Base-by-base conservation (phyloP, 2,113 vertebrate species). In the Dasypus novemcinctus region DNA sequence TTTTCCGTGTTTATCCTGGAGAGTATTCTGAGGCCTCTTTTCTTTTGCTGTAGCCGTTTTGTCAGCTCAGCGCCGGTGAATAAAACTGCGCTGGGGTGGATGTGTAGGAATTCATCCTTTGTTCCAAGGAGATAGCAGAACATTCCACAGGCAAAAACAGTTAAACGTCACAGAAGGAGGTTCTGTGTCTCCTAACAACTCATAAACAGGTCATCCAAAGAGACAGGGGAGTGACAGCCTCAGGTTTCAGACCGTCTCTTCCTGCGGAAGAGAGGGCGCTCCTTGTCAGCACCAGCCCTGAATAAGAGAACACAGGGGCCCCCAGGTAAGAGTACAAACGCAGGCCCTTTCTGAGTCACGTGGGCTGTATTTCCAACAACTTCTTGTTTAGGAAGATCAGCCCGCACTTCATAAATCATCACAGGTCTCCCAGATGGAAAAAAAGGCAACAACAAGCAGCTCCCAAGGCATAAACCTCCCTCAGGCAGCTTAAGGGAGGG, bases 351-450 rank as follows among this genome's bases (percentile, higher is more conserved):
- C 64, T 0, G 33, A 18, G 4, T 63, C 91, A 64, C 72, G 13
- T 0, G 27, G 0, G 14, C 41, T 25, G 41, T 87, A 0, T 86
- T 49, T 95, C 90, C 95, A 46, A 41, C 82, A 91, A 86, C 75
- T 94, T 21, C 94, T 80, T 93, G 7, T 33, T 61, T 72, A 36
- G 87, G 89, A 85, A 95, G n/a, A 82, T 90, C 90, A 61, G 76
- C 85, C 66, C 87, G 74, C 95, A 43, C 59, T 92, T 96, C 46
- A 11, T 96, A 96, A 95, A 97, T 97, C 95, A 94, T 41, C 87
- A 57, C 66, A 25, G 18, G 49, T 90, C 57, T 97, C 57, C 0
- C 33, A 85, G 27, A 23, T 2, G 1, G 14, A 75, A 52, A 83
- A 49, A 80, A 71, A 91, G 27, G 18, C 4, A 14, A 74, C 20